phyloP scores from a whole-genome alignment of 2,888 invertebrate genomes.

The Steromphala cineraria region DNA sequence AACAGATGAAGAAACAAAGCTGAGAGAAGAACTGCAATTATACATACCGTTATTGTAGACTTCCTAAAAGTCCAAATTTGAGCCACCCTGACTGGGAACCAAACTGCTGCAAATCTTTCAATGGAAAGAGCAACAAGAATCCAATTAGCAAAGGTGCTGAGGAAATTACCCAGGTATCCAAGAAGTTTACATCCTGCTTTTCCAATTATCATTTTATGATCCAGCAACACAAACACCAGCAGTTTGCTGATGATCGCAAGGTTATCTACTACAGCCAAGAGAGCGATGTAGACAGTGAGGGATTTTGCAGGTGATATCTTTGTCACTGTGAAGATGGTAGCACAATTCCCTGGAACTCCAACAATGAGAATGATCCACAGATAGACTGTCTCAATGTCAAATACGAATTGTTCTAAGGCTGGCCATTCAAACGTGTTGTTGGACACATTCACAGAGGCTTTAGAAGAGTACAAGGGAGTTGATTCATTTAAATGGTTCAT shows the following conservation, averaged over 20 bases:
- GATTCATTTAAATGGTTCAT: no score
- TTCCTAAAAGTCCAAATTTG: constrained; percentile 13
- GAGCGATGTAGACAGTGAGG: constrained; percentile 29
- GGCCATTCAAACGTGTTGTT: no score
- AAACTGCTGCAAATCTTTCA: constrained; percentile 26
- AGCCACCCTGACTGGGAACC: constrained; percentile 13
- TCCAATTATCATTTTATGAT: constrained; percentile 22
- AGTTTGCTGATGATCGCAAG: constrained; percentile 30
- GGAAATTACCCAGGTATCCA: constrained; percentile 20
- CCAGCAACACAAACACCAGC: constrained; percentile 22
- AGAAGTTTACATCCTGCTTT: constrained; percentile 27
- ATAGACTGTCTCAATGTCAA: constrained; percentile 28
- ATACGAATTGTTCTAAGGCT: no score
- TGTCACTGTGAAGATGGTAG: constrained; percentile 31
- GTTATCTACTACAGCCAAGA: constrained; percentile 38
- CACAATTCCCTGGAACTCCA: constrained; percentile 36
- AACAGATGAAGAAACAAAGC: constrained; percentile 13
- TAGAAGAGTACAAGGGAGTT: no score
- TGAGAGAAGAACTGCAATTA: not conserved
- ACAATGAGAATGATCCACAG: constrained; percentile 35
- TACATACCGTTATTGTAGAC: not conserved
- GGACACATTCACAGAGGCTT: no score
- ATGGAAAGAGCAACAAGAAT: constrained; percentile 36
- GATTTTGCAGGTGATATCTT: constrained; percentile 30
- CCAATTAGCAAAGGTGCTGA: constrained; percentile 37